Evolutionary conservation across 2,113 vertebrate genomes (phyloP).

Genomic region (Neopipo cinnamomea): DNA sequence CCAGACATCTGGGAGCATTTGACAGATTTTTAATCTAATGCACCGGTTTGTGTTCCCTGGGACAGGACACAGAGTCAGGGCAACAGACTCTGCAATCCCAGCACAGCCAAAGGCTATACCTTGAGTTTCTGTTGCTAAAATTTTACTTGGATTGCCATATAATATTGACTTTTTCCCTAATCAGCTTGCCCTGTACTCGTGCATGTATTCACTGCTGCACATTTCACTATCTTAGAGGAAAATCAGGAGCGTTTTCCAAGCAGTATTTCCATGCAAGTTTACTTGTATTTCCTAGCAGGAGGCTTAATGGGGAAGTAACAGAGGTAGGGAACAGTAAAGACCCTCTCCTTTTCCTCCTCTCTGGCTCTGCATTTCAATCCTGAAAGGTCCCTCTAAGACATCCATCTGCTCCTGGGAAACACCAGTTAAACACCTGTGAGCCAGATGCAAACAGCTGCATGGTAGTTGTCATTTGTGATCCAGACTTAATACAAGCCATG

Average conservation of each 20-base stretch:
- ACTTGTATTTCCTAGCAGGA: not conserved
- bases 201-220: not conserved
- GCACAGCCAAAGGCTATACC: not conserved
- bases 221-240: not conserved
- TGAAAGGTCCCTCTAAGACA: not conserved
- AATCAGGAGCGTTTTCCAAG: not conserved
- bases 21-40: not conserved
- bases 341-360: not conserved
- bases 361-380: not conserved
- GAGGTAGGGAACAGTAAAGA: not conserved
- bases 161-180: not conserved
- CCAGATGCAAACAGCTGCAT: slow-evolving; percentile 40
- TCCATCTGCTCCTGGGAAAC: not conserved
- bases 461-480: not conserved
- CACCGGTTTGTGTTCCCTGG: not conserved
- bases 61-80: not conserved
- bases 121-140: not conserved
- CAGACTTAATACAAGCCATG: not conserved
- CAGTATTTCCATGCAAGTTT: not conserved
- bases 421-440: not conserved
- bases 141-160: not conserved
- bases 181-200: not conserved
- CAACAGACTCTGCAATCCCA: not conserved
- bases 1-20: not conserved
- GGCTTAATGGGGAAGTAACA: not conserved